Conservation (phyloP, 2,888 invertebrate species). For the Steinernema scapterisci region DNA sequence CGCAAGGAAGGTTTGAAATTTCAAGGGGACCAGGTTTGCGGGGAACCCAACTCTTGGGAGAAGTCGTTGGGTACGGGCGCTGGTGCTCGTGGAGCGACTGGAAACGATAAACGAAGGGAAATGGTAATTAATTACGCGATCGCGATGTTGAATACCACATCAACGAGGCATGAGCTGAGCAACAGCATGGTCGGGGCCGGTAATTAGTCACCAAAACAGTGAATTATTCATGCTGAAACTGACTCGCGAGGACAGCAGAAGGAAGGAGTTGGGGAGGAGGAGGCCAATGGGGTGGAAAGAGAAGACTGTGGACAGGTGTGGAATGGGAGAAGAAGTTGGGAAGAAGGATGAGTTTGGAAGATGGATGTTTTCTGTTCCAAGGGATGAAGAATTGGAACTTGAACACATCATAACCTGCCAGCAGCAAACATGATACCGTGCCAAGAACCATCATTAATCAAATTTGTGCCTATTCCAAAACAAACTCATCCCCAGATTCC, state of each 20-base stretch:
- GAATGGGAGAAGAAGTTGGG: no score
- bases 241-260: not conserved
- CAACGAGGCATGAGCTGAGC: conserved; percentile 10
- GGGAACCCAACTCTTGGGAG: not conserved
- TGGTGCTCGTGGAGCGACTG: not conserved
- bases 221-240: conserved; percentile 27
- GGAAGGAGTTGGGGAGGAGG: not conserved
- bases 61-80: not conserved
- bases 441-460: no score
- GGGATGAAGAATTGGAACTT: no score
- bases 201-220: conserved; percentile 32
- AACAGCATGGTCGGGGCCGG: conserved; percentile 26
- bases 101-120: conserved; percentile 21
- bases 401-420: no score
- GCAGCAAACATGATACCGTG: no score
- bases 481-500: no score
- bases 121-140: conserved; percentile 8
- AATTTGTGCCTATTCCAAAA: no score
- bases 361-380: no score
- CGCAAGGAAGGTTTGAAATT: not conserved
- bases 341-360: no score
- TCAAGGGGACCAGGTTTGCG: not conserved
- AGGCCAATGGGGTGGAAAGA: conserved; percentile 9
- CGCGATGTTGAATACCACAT: not conserved
- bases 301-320: conserved; percentile 1